Conservation (phyloP, 2,797 vertebrate species). For the Trachurus trachurus region DNA sequence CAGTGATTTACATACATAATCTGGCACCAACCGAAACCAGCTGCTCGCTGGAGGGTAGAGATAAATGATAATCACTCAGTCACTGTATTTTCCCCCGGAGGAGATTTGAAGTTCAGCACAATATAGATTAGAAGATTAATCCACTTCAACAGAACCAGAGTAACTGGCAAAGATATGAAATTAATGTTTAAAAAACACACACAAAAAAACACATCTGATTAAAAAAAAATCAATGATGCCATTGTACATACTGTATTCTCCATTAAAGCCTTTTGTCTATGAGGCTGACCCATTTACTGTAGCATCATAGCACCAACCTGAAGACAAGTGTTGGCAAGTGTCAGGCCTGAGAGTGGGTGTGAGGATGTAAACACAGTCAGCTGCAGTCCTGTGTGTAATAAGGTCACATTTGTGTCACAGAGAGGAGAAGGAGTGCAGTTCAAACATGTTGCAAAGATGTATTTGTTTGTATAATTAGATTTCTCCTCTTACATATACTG, state of each 20-base stretch:
- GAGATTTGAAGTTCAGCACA: neutral
- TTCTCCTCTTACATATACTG: too few relatives aligned
- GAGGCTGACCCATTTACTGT: neutral
- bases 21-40: slow-evolving; percentile 12
- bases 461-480: too few relatives aligned
- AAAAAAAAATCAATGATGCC: neutral
- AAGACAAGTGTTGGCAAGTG: neutral
- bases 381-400: neutral
- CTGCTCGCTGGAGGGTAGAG: slow-evolving; percentile 7
- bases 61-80: neutral
- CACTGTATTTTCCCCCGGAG: neutral
- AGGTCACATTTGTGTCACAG: neutral
- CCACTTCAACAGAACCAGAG: neutral
- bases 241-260: neutral
- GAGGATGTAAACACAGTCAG: neutral
- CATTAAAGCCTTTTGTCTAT: neutral
- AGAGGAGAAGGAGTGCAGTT: neutral
- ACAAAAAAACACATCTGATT: neutral
- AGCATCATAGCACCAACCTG: neutral
- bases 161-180: neutral
- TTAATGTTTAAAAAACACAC: neutral
- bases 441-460: too few relatives aligned
- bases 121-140: neutral
- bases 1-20: slow-evolving; percentile 29
- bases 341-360: neutral